phyloP scores from a whole-genome alignment of 2,113 vertebrate genomes.

The Hemiscyllium ocellatum region DNA sequence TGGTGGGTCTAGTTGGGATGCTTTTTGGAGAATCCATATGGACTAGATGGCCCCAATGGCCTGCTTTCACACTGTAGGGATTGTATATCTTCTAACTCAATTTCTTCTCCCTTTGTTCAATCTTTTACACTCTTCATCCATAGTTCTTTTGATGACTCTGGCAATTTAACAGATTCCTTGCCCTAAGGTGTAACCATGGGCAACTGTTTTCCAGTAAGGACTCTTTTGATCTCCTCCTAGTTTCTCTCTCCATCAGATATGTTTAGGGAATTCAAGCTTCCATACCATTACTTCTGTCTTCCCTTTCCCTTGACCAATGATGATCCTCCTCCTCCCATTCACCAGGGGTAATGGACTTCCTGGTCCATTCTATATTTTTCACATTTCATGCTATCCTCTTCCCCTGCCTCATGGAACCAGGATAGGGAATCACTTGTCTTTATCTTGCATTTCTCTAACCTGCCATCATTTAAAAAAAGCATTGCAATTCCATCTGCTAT shows the following conservation, averaged over 20 bases:
- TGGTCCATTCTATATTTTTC: background rate
- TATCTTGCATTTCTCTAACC: too few relatives aligned
- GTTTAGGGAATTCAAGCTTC: background rate
- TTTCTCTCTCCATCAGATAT: background rate
- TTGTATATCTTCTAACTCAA: too few relatives aligned
- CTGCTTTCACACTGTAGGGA: too few relatives aligned
- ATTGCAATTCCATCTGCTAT: too few relatives aligned
- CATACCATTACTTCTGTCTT: background rate
- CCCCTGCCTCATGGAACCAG: background rate
- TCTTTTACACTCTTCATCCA: too few relatives aligned
- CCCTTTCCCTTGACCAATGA: background rate
- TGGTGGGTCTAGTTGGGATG: too few relatives aligned
- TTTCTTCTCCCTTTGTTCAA: too few relatives aligned
- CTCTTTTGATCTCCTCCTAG: background rate
- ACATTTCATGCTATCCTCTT: background rate
- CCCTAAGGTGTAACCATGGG: background rate
- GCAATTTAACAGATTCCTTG: background rate
- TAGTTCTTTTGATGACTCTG: too few relatives aligned
- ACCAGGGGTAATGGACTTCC: too few relatives aligned
- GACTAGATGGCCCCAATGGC: too few relatives aligned
- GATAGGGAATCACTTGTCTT: background rate
- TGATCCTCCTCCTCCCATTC: too few relatives aligned
- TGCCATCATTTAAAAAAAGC: background rate
- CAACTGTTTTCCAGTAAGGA: background rate
- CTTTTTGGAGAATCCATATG: too few relatives aligned